Conservation (phyloP, 2,113 vertebrate genomes). For the Chamaea fasciata region DNA sequence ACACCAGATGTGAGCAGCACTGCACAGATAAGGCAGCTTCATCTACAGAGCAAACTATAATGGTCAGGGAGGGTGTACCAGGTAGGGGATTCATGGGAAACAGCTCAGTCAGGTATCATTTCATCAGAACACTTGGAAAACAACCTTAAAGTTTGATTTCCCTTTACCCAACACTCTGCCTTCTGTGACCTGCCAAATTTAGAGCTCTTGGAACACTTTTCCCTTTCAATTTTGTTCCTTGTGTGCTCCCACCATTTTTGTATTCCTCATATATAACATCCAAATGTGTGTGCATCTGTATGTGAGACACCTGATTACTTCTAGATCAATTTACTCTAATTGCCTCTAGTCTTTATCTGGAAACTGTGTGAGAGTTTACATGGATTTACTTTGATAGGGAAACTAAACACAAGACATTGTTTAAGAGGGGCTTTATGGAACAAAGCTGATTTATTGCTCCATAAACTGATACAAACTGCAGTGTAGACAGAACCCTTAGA, state of each 20-base stretch:
- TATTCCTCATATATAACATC: neutral
- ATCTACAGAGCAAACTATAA: neutral
- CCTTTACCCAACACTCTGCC: neutral
- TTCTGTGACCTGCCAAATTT: neutral
- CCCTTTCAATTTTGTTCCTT: neutral
- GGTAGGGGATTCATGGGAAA: neutral
- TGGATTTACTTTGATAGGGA: neutral
- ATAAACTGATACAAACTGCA: neutral
- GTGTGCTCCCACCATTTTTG: neutral
- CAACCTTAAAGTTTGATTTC: neutral
- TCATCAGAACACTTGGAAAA: neutral
- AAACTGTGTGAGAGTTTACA: neutral
- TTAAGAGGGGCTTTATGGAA: neutral
- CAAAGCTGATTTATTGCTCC: neutral
- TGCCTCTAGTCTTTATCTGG: neutral
- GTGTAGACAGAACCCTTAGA: neutral
- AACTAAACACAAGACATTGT: neutral
- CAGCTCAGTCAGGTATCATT: neutral
- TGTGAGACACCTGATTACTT: neutral
- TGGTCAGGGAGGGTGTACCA: neutral
- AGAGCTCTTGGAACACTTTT: neutral
- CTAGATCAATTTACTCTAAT: neutral
- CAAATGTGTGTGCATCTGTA: neutral
- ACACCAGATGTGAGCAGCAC: neutral
- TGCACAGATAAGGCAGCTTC: neutral